These are phyloP conservation scores for Tupaia tana DNA, from an alignment of 2,113 vertebrate species.

Conservation along the genomic window DNA sequence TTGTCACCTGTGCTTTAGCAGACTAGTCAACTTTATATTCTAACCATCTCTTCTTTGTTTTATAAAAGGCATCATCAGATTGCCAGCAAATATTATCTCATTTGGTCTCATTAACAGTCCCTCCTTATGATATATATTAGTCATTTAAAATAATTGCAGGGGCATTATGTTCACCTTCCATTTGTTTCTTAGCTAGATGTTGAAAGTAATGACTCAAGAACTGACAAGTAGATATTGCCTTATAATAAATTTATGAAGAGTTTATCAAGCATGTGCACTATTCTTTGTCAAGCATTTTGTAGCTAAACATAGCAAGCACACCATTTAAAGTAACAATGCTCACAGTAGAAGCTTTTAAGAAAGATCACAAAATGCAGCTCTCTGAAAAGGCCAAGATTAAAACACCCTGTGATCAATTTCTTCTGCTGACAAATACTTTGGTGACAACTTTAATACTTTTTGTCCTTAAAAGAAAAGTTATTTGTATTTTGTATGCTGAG, in stretches of 20 bases:
- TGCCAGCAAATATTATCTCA: constrained; percentile 67
- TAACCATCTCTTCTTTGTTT: constrained; percentile 64
- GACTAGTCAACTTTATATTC: constrained; percentile 66
- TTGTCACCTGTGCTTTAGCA: constrained; percentile 43
- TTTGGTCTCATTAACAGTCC: constrained; percentile 69
- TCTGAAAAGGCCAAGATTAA: constrained; percentile 58
- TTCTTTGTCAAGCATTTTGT: constrained; percentile 77
- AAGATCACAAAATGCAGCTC: constrained; percentile 55
- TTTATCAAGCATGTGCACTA: constrained; percentile 64
- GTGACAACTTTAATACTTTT: constrained; percentile 60
- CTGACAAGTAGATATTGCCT: constrained; percentile 76
- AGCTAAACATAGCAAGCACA: constrained; percentile 76
- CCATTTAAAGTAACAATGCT: constrained; percentile 74
- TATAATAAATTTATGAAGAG: constrained; percentile 81
- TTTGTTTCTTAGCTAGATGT: constrained; percentile 72
- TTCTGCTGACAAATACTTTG: constrained; percentile 54
- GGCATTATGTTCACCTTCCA: constrained; percentile 68
- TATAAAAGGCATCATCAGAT: constrained; percentile 53
- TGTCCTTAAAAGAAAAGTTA: constrained; percentile 10
- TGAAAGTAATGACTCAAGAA: constrained; percentile 74
- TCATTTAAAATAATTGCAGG: constrained; percentile 71
- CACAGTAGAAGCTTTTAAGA: constrained; percentile 64
- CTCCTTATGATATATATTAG: constrained; percentile 53
- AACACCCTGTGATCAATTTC: constrained; percentile 10
- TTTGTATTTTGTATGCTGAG: constrained; percentile 42